Conservation (phyloP, 2,797 vertebrate species). For the Acipenser transmontanus region DNA sequence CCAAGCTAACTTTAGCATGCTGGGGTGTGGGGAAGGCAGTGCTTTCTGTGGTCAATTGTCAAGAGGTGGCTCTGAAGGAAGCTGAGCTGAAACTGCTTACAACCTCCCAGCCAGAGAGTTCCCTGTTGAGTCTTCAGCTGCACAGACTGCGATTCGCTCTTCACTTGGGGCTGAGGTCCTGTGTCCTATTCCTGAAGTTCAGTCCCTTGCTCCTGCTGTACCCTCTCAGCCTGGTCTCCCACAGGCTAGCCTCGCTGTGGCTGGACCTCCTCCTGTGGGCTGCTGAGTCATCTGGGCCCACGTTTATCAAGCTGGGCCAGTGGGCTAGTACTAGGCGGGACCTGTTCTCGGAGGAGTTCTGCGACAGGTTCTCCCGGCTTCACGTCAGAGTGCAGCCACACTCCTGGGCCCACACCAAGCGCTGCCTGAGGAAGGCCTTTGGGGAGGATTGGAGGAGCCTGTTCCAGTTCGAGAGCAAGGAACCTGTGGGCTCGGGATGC, state of each 20-base stretch:
- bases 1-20: slow-evolving; percentile 56
- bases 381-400: slow-evolving; percentile 78
- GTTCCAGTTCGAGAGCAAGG: slow-evolving; percentile 66
- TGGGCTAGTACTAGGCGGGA: slow-evolving; percentile 92
- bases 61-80: slow-evolving; percentile 27
- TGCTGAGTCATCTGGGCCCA: slow-evolving; percentile 79
- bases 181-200: slow-evolving; percentile 74
- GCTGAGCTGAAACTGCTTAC: background rate
- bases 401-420: slow-evolving; percentile 76
- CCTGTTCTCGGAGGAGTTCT: slow-evolving; percentile 81
- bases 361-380: slow-evolving; percentile 75
- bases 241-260: slow-evolving; percentile 54
- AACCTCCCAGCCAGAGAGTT: slow-evolving; percentile 28
- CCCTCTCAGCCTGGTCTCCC: slow-evolving; percentile 68
- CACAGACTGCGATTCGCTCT: slow-evolving; percentile 55
- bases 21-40: slow-evolving; percentile 41
- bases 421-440: slow-evolving; percentile 69
- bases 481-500: slow-evolving; percentile 85
- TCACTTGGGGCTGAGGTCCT: slow-evolving; percentile 60
- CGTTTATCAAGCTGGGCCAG: slow-evolving; percentile 87
- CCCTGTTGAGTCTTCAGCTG: slow-evolving; percentile 55
- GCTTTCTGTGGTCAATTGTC: slow-evolving; percentile 30
- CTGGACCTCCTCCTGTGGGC: slow-evolving; percentile 73
- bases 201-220: slow-evolving; percentile 74
- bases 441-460: slow-evolving; percentile 70